Evolutionary conservation across 2,113 vertebrate genomes (phyloP).

Genomic region (Todiramphus chloris): DNA sequence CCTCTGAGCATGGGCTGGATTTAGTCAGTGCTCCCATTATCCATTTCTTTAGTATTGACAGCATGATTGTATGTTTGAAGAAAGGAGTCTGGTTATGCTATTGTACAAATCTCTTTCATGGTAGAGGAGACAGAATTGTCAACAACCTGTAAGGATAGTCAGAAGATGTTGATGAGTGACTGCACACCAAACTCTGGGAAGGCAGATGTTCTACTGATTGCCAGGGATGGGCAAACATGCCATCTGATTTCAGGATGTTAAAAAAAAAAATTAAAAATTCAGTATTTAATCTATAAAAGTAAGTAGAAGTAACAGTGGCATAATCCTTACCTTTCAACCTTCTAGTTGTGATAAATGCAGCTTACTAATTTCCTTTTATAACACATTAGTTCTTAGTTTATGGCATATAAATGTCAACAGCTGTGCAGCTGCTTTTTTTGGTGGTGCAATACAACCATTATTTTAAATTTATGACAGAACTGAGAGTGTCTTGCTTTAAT

Average conservation of each 20-base stretch:
- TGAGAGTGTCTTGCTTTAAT: slow-evolving; percentile 42
- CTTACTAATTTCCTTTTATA: not conserved
- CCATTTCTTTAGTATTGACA: not conserved
- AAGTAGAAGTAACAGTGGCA: not conserved
- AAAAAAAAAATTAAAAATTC: not conserved
- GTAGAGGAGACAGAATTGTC: not conserved
- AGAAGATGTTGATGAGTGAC: not conserved
- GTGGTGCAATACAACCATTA: slow-evolving; percentile 8
- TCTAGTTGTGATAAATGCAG: not conserved
- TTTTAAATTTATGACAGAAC: slow-evolving; percentile 48
- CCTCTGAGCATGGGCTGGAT: not conserved
- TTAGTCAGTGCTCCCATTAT: not conserved
- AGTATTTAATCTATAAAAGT: not conserved
- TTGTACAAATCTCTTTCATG: not conserved
- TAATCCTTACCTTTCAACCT: not conserved
- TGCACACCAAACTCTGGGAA: not conserved
- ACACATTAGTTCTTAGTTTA: slow-evolving; percentile 11
- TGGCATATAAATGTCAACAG: not conserved
- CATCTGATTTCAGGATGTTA: not conserved
- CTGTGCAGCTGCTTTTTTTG: not conserved
- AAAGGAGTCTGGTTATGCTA: not conserved
- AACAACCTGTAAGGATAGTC: not conserved
- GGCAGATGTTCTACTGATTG: not conserved
- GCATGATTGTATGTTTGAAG: not conserved
- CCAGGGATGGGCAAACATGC: not conserved